A percentile compares a stretch with the other conserved stretches of the same genome.
Evolutionary conservation across 2,113 vertebrate species (phyloP).

Genomic region (Halichoeres trimaculatus): DNA sequence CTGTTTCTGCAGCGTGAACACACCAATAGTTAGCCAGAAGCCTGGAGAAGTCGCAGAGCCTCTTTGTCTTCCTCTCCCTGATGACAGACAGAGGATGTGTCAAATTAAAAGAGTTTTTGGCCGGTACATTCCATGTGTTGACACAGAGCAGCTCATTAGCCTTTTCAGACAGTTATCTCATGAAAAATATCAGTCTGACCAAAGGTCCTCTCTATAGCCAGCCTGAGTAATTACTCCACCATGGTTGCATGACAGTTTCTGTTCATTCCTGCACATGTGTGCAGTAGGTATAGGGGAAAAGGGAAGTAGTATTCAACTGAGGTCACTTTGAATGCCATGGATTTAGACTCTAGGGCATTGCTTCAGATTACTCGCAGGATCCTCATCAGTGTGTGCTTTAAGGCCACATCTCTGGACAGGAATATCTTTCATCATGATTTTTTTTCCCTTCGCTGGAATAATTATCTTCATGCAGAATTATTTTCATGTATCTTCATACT

Average conservation of each 20-base stretch:
- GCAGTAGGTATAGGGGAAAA: constrained; percentile 7
- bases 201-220: constrained; percentile 61
- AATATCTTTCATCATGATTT: background rate
- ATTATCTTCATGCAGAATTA: background rate
- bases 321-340: constrained; percentile 1
- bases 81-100: constrained; percentile 62
- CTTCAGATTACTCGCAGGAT: background rate
- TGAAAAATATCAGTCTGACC: constrained; percentile 57
- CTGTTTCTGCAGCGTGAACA: constrained; percentile 52
- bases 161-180: constrained; percentile 55
- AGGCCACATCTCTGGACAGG: background rate
- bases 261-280: constrained; percentile 1
- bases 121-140: constrained; percentile 41
- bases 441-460: background rate
- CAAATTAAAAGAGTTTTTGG: constrained; percentile 64
- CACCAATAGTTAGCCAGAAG: constrained; percentile 48
- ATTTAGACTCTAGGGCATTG: background rate
- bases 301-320: constrained; percentile 2
- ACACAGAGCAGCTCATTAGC: constrained; percentile 70
- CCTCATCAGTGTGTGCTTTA: background rate
- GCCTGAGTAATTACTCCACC: constrained; percentile 54
- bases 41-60: constrained; percentile 32
- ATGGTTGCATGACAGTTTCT: constrained; percentile 27
- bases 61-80: constrained; percentile 45
- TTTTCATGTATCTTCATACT: no score